These are phyloP conservation scores for Stichopus horrens DNA, from an alignment of 53 echinoderm and acorn worm genomes.

Conservation along the genomic window DNA sequence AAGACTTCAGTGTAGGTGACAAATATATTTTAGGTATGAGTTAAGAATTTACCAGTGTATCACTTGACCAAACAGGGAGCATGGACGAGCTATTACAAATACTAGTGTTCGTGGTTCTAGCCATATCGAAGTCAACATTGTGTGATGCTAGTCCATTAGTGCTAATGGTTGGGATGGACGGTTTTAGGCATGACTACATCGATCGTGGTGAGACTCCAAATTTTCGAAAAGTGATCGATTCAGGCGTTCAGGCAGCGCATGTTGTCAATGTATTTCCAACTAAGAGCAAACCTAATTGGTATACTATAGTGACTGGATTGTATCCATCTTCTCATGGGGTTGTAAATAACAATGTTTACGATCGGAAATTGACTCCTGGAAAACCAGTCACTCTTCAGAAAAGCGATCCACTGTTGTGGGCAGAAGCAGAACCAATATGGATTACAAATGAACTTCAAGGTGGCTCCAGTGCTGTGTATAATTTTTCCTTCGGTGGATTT, in stretches of 20 bases:
- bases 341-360: slow-evolving; percentile 46
- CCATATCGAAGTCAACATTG: too few relatives aligned
- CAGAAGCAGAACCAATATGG: slow-evolving; percentile 64
- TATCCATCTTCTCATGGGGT: slow-evolving; percentile 72
- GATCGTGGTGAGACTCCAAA: slow-evolving; percentile 60
- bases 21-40: too few relatives aligned
- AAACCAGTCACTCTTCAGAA: neutral
- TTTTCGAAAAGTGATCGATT: slow-evolving; percentile 54
- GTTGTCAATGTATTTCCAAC: slow-evolving; percentile 53
- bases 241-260: slow-evolving; percentile 59
- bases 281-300: slow-evolving; percentile 73
- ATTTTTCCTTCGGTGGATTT: slow-evolving; percentile 45
- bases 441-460: slow-evolving; percentile 62
- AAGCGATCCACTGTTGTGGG: neutral
- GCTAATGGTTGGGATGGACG: slow-evolving; percentile 48
- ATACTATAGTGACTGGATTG: slow-evolving; percentile 64
- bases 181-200: slow-evolving; percentile 67
- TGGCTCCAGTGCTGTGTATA: slow-evolving; percentile 48
- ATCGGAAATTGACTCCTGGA: slow-evolving; percentile 45
- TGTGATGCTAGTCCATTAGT: neutral
- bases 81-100: too few relatives aligned
- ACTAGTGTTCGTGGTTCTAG: too few relatives aligned
- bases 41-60: too few relatives aligned
- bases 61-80: too few relatives aligned
- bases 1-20: too few relatives aligned